These are phyloP conservation scores for Podabrus alpinus DNA, from an alignment of 2,888 invertebrate species.

Conservation along the genomic window DNA sequence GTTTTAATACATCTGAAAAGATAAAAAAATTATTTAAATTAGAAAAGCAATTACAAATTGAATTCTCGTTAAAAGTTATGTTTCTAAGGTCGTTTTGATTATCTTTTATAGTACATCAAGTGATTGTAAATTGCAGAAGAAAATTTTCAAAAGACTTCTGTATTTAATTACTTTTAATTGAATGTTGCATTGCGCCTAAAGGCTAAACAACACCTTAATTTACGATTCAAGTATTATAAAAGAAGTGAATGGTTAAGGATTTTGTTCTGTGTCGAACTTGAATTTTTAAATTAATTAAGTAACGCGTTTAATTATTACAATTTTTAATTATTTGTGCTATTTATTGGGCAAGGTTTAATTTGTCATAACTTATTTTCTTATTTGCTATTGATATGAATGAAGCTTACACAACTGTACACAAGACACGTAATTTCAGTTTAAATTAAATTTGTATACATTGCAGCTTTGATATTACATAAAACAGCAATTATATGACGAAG, in stretches of 20 bases:
- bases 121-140: not conserved
- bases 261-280: not conserved
- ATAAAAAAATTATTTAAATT: not conserved
- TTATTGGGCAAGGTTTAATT: not conserved
- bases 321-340: not conserved
- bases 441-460: not conserved
- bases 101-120: not conserved
- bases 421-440: not conserved
- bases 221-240: not conserved
- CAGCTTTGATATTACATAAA: not conserved
- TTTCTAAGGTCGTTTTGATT: not conserved
- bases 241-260: not conserved
- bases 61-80: not conserved
- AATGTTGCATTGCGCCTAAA: not conserved
- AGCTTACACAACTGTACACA: not conserved
- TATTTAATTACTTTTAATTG: not conserved
- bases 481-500: conserved; percentile 16
- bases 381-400: not conserved
- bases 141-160: not conserved
- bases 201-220: not conserved
- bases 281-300: not conserved
- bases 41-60: not conserved
- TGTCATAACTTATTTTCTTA: not conserved
- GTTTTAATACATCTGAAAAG: no score
- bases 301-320: not conserved